Evolutionary conservation across 2,888 invertebrate genomes (phyloP).

Genomic region (Dioctria linearis): DNA sequence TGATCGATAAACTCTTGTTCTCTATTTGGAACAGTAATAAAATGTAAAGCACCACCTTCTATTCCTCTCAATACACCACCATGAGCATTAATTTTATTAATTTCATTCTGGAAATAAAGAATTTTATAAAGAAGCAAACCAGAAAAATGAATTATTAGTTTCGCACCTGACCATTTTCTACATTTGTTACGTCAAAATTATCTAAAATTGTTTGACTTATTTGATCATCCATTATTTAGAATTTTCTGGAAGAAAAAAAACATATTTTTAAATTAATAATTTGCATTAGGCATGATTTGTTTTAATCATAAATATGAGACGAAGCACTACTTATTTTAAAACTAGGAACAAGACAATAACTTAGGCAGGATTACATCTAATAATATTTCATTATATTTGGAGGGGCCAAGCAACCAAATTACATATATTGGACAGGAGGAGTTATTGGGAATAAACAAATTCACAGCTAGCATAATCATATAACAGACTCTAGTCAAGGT

Average conservation of each 20-base stretch:
- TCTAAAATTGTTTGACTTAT: conserved; percentile 60
- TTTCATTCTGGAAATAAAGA: conserved; percentile 57
- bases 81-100: conserved; percentile 58
- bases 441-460: no score
- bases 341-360: no score
- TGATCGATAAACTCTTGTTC: conserved; percentile 69
- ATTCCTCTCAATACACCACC: conserved; percentile 58
- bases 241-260: neutral
- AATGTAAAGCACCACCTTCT: conserved; percentile 61
- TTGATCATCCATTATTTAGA: conserved; percentile 60
- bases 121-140: neutral
- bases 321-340: no score
- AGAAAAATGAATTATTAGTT: neutral
- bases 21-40: conserved; percentile 61
- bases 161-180: conserved; percentile 48
- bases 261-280: no score
- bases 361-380: no score
- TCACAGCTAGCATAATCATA: no score
- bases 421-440: no score
- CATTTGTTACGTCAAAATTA: conserved; percentile 58
- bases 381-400: no score
- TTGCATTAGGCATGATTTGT: no score
- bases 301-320: no score
- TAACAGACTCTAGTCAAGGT: no score
- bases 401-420: no score